These are phyloP conservation scores for Cyclina sinensis DNA, from an alignment of 1,140 invertebrate species.

Conservation along the genomic window DNA sequence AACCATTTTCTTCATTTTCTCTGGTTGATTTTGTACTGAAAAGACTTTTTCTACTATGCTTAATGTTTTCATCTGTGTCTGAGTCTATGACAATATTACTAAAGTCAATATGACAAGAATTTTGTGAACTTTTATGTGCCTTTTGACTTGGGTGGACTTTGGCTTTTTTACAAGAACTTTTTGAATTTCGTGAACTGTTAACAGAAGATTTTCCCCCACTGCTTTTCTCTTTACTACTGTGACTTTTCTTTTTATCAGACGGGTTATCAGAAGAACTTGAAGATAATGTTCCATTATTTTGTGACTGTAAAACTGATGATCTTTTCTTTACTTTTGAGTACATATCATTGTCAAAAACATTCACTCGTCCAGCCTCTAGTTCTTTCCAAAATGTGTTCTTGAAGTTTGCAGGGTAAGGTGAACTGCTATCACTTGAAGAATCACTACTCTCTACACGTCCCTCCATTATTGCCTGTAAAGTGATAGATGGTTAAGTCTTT, in stretches of 20 bases:
- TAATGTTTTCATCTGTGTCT: not conserved
- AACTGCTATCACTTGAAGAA: slow-evolving; percentile 39
- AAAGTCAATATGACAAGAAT: not conserved
- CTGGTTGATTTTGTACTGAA: not conserved
- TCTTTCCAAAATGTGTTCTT: slow-evolving; percentile 85
- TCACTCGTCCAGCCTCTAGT: slow-evolving; percentile 83
- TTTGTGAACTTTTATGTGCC: not conserved
- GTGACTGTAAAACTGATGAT: not conserved
- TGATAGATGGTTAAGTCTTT: not conserved
- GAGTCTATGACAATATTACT: not conserved
- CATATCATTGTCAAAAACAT: slow-evolving; percentile 83
- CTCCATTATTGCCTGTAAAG: slow-evolving; percentile 76
- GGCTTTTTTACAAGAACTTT: slow-evolving; percentile 39
- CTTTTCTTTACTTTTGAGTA: slow-evolving; percentile 81
- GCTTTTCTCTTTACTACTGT: slow-evolving; percentile 48
- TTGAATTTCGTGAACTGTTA: not conserved
- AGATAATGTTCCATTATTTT: not conserved
- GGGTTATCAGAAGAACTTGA: not conserved
- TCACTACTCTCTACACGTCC: slow-evolving; percentile 68
- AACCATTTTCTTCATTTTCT: not conserved
- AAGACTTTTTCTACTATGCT: not conserved
- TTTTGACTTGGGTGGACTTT: slow-evolving; percentile 11
- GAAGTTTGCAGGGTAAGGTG: slow-evolving; percentile 66
- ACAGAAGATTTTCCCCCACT: not conserved
- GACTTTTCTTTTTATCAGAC: slow-evolving; percentile 65